Evolutionary conservation across 2,888 invertebrate genomes (phyloP).

Genomic region (Calameuta pallipes): DNA sequence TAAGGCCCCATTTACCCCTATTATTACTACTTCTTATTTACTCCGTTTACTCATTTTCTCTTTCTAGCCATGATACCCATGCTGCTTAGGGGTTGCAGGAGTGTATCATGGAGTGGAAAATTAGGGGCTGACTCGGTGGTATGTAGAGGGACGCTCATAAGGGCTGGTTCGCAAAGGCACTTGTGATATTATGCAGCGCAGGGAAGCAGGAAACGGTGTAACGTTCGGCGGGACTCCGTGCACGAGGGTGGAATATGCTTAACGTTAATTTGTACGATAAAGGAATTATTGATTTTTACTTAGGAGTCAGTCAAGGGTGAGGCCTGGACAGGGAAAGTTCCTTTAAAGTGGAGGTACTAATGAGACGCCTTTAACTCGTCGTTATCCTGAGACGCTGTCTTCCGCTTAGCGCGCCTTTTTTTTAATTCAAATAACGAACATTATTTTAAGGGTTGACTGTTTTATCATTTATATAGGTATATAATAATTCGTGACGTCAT

Average conservation of each 20-base stretch:
- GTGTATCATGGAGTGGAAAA: slow-evolving; percentile 24
- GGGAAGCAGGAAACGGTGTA: slow-evolving; percentile 40
- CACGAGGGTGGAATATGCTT: slow-evolving; percentile 61
- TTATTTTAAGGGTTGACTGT: neutral
- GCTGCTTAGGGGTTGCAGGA: slow-evolving; percentile 26
- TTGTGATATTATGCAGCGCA: slow-evolving; percentile 51
- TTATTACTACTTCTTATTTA: neutral
- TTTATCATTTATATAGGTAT: neutral
- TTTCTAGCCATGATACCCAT: slow-evolving; percentile 11
- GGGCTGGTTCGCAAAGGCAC: slow-evolving; percentile 13
- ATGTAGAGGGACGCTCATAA: slow-evolving; percentile 5
- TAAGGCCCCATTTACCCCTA: slow-evolving; percentile 2
- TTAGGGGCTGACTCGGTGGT: slow-evolving; percentile 7
- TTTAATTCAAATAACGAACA: neutral
- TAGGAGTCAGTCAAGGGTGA: slow-evolving; percentile 55
- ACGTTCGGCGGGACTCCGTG: slow-evolving; percentile 40
- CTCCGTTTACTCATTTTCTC: slow-evolving; percentile 13
- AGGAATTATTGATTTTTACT: slow-evolving; percentile 65
- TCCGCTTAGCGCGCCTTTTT: neutral
- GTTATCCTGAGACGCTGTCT: slow-evolving; percentile 24
- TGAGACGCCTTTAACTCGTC: slow-evolving; percentile 49
- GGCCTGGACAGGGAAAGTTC: slow-evolving; percentile 42
- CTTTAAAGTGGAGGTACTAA: slow-evolving; percentile 53
- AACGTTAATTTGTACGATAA: slow-evolving; percentile 64
- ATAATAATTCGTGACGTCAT: neutral